These are phyloP conservation scores for Synanthedon andrenaeformis DNA, from an alignment of 2,888 invertebrate species.

Conservation along the genomic window DNA sequence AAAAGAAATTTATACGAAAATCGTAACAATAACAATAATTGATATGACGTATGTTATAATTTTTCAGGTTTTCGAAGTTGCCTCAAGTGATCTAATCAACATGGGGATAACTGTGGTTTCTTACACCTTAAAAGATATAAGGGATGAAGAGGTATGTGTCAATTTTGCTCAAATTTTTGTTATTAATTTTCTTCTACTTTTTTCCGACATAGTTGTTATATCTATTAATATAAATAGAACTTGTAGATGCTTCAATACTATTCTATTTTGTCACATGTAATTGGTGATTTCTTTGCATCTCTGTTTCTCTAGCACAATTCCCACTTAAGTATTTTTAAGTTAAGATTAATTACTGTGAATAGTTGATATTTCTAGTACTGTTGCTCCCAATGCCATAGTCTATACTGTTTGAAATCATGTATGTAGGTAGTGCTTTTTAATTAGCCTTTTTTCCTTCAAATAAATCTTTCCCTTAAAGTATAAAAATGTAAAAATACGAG, in stretches of 20 bases:
- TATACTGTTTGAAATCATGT: neutral
- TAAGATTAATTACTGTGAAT: no score
- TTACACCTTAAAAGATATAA: conserved; percentile 92
- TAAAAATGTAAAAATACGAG: no score
- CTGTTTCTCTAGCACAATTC: neutral
- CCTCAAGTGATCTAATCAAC: conserved; percentile 93
- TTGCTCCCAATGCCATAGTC: no score
- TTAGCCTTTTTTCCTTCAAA: neutral
- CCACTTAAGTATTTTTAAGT: neutral
- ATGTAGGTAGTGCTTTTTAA: neutral
- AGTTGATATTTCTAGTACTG: no score
- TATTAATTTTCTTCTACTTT: neutral
- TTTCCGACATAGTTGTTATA: neutral
- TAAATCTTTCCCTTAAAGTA: no score
- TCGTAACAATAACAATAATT: no score
- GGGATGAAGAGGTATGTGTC: conserved; percentile 89
- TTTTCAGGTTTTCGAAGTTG: conserved; percentile 87
- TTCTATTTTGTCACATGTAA: no score
- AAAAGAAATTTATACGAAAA: no score
- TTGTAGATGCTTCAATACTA: neutral
- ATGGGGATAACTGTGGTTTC: conserved; percentile 97
- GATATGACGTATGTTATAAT: no score
- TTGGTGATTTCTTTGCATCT: neutral
- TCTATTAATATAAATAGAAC: neutral
- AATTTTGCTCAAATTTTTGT: neutral